Base-by-base conservation (phyloP, 2,888 invertebrate genomes). In the Chrysolina haemoptera region DNA sequence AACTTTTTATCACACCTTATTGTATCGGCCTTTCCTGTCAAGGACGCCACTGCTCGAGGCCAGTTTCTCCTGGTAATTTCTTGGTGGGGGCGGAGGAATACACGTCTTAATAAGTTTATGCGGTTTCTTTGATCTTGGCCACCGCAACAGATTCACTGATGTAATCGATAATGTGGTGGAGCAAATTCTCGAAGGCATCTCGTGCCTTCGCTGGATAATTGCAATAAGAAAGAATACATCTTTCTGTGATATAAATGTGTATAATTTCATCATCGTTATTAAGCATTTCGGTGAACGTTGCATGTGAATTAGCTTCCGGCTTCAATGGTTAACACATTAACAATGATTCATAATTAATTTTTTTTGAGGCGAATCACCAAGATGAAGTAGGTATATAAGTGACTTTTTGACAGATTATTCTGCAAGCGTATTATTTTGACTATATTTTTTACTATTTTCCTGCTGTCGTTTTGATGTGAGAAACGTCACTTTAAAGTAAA, bases 21-120 rank as follows among this genome's bases (percentile, higher is more conserved):
- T 9, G n/a, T 14, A 14, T n/a, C 14, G 46, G 14, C 46, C 46
- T n/a, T 53, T 40, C 22, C 12, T 64, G 14, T 8, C 46, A 55
- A 59, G 59, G 55, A 70, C 72, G 70, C 71, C 66, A 62, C 55
- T 53, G 68, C 40, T 48, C 48, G 4, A 20, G 66, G 73, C 40
- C 71, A 62, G 48, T 62, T 73, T 71, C 63, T 65, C 71, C 68
- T 41, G 46, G 22, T 71, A 77, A 75, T 77, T 75, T 71, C 71
- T 70, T 67, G 71, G 76, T 82, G 82, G 82, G 82, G 83, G 77
- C 83, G 82, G 82, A 83, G 78, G 79, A 64, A 79, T 77, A 76
- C 76, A 81, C 80, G 82, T 84, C 83, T 84, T 83, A 84, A 84
- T 84, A 84, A 83, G 80, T 77, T 77, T 70, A 79, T 48, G 74